phyloP scores from a whole-genome alignment of 30 jellyfish, hydroid and myxozoan genomes.

The Hydra vulgaris region DNA sequence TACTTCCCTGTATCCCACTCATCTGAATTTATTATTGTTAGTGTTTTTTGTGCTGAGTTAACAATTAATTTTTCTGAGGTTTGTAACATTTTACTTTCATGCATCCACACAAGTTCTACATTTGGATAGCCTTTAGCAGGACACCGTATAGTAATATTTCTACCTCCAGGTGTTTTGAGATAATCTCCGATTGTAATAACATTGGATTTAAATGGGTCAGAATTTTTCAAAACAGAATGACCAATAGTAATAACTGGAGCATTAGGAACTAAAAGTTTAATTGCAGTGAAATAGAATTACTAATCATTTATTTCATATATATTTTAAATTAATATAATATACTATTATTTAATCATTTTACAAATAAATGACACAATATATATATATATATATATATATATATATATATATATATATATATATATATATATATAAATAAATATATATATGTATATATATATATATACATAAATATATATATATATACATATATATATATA shows the following conservation, averaged over 20 bases:
- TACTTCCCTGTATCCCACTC: conserved; percentile 58
- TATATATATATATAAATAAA: too few species aligned
- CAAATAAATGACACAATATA: too few species aligned
- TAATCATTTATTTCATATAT: too few species aligned
- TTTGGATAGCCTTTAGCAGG: conserved; percentile 65
- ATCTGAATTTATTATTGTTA: conserved; percentile 32
- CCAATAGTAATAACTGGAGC: conserved; percentile 45
- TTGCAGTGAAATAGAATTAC: neutral
- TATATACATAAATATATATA: too few species aligned
- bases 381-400: too few species aligned
- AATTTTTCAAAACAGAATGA: conserved; percentile 28
- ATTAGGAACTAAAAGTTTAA: conserved; percentile 46
- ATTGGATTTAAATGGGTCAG: conserved; percentile 26
- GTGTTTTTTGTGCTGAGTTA: conserved; percentile 24
- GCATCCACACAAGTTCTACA: conserved; percentile 56
- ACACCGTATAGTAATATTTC: conserved; percentile 50
- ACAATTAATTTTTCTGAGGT: conserved; percentile 24
- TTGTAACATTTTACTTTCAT: conserved; percentile 31
- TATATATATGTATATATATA: too few species aligned
- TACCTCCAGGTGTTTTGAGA: conserved; percentile 64
- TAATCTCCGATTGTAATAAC: conserved; percentile 48
- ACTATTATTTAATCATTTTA: too few species aligned
- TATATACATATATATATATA: too few species aligned
- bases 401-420: too few species aligned
- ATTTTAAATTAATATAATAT: too few species aligned